Base-by-base conservation (phyloP, 2,888 invertebrate species). In the Cerastis leucographa region DNA sequence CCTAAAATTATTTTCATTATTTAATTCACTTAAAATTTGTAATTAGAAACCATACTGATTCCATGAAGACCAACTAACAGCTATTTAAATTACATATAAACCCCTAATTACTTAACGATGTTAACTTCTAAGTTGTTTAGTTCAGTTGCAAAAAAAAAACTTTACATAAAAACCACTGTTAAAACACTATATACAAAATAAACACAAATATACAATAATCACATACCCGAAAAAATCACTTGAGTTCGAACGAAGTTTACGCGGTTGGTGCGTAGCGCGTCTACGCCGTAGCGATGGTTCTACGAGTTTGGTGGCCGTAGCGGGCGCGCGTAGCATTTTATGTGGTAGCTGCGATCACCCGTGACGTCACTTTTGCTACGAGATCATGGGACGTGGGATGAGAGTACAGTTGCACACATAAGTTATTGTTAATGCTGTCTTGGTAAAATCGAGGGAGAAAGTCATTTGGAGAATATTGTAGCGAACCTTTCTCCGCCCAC, bases 331-430 rank as follows among this genome's bases (percentile, higher is more conserved):
- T 93, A 93, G 93, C 93, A 92, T 93, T 94, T 91, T 94, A 94
- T 93, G 93, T 91, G 85, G 85, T 81, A 49, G 85, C 85, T 78
- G 82, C 78, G 84, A 86, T 77, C 82, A 86, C 85, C 83, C 80
- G 93, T 95, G 95, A 95, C 95, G 95, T 95, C 95, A 95, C 54
- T 92, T 91, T 92, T 93, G 92, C 90, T 79, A 80, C 84, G 64
- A 87, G 91, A 91, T 92, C 89, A 92, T 92, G 90, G 91, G 85
- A 91, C 92, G 95, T 95, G 93, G 92, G 94, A 92, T 85, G 93
- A 83, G 92, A 83, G 90, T 93, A 91, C 90, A 86, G 89, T 93
- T 91, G 88, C 90, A 89, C 70, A 86, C 86, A 89, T 81, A 89
- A 88, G 74, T 85, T 76, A 69, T 79, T 74, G 54, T 71, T 77